Percentiles rank a stretch among this genome's conserved stretches.
phyloP scores from a whole-genome alignment of 2,888 invertebrate species.

The Hirtodrosophila trivittata region DNA sequence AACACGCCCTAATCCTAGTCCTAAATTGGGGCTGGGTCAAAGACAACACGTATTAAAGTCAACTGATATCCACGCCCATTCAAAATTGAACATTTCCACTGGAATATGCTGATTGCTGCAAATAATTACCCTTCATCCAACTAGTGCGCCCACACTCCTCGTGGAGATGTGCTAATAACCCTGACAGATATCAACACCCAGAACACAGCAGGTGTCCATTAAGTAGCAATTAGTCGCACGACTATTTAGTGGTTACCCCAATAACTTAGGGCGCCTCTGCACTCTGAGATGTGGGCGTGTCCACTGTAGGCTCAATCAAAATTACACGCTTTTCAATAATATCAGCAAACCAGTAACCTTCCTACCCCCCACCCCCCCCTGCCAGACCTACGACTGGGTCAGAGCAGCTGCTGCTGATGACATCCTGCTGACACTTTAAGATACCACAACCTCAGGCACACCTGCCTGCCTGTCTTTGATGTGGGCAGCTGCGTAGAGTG shows the following conservation, averaged over 20 bases:
- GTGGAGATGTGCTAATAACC: constrained; percentile 11
- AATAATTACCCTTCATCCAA: background rate
- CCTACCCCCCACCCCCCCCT: background rate
- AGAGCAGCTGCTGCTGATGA: constrained; percentile 43
- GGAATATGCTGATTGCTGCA: background rate
- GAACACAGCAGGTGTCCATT: constrained; percentile 59
- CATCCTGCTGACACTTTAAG: constrained; percentile 66
- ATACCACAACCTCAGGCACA: constrained; percentile 38
- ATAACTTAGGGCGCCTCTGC: constrained; percentile 26
- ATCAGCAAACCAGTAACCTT: constrained; percentile 54
- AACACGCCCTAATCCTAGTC: constrained; percentile 43
- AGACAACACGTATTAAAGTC: constrained; percentile 25
- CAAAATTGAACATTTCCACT: background rate
- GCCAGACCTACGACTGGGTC: constrained; percentile 19
- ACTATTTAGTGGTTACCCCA: constrained; percentile 47
- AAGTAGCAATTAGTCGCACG: constrained; percentile 68
- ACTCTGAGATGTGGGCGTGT: constrained; percentile 37
- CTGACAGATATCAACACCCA: constrained; percentile 33
- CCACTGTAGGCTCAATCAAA: constrained; percentile 53
- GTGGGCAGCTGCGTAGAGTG: constrained; percentile 30
- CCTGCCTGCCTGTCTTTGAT: constrained; percentile 55
- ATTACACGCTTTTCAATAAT: constrained; percentile 69
- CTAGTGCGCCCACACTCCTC: background rate
- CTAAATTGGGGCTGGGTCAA: constrained; percentile 23
- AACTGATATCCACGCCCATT: constrained; percentile 17